Conservation (phyloP, 2,113 vertebrate genomes). For the Saguinus midas region DNA sequence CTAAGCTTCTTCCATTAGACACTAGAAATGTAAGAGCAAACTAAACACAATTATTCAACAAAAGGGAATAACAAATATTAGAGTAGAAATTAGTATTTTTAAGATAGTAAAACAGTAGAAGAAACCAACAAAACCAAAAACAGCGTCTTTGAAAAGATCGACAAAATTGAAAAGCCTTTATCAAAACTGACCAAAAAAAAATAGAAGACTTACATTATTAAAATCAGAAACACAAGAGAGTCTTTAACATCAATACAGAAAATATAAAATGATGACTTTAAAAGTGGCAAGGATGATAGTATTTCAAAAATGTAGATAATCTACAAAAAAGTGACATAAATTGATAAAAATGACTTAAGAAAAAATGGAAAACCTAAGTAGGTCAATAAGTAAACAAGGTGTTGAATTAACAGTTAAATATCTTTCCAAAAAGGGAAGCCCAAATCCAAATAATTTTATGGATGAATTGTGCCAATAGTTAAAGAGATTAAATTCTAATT, state of each 20-base stretch:
- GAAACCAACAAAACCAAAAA: background rate
- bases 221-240: background rate
- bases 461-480: background rate
- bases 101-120: background rate
- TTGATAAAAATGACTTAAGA: background rate
- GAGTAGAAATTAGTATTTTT: background rate
- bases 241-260: background rate
- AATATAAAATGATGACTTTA: background rate
- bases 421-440: background rate
- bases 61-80: background rate
- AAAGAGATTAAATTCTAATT: background rate
- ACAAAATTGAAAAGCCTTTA: background rate
- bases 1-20: background rate
- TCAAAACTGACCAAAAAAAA: background rate
- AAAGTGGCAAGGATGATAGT: too few relatives aligned
- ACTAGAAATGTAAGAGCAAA: background rate
- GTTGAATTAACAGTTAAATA: background rate
- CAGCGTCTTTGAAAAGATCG: background rate
- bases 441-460: background rate
- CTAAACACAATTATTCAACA: background rate
- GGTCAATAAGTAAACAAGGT: too few relatives aligned
- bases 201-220: background rate
- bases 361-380: background rate
- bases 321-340: background rate
- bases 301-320: background rate